phyloP scores from a whole-genome alignment of 2,888 invertebrate species.

The Salpingus planirostris region DNA sequence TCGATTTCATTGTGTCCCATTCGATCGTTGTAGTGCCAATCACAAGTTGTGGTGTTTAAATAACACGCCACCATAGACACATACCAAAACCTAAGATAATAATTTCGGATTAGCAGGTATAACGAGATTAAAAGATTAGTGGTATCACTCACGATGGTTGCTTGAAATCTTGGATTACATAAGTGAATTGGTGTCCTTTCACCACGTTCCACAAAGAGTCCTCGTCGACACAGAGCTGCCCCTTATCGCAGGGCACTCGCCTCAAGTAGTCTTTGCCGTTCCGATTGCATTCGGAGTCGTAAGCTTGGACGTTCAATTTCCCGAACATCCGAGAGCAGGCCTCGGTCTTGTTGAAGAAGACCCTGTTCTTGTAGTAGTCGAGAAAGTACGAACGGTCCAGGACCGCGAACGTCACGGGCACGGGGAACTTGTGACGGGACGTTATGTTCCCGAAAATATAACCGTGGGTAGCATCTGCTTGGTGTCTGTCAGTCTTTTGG shows the following conservation, averaged over 20 bases:
- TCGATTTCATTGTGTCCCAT: slow-evolving; percentile 44
- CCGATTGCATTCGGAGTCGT: slow-evolving; percentile 73
- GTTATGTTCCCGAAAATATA: slow-evolving; percentile 96
- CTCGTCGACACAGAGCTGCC: slow-evolving; percentile 75
- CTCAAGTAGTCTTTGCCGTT: slow-evolving; percentile 73
- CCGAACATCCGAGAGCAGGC: slow-evolving; percentile 85
- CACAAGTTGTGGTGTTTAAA: slow-evolving; percentile 66
- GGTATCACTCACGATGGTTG: slow-evolving; percentile 66
- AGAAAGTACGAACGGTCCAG: slow-evolving; percentile 82
- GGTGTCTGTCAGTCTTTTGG: slow-evolving; percentile 86
- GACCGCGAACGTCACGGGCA: slow-evolving; percentile 77
- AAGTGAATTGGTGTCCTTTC: slow-evolving; percentile 86
- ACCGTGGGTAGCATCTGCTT: slow-evolving; percentile 78
- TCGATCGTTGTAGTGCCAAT: slow-evolving; percentile 71
- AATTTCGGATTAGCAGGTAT: too few species aligned
- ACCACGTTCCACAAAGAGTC: slow-evolving; percentile 79
- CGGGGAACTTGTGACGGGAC: slow-evolving; percentile 54
- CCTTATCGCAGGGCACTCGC: slow-evolving; percentile 73
- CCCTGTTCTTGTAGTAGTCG: slow-evolving; percentile 79
- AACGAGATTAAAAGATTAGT: background rate
- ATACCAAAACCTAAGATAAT: slow-evolving; percentile 79
- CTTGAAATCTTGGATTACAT: slow-evolving; percentile 78
- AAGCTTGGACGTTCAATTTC: slow-evolving; percentile 72
- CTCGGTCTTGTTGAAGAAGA: slow-evolving; percentile 52
- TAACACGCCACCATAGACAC: slow-evolving; percentile 90